Conservation (phyloP, 2,797 vertebrate genomes). For the Diglossa cyanea region DNA sequence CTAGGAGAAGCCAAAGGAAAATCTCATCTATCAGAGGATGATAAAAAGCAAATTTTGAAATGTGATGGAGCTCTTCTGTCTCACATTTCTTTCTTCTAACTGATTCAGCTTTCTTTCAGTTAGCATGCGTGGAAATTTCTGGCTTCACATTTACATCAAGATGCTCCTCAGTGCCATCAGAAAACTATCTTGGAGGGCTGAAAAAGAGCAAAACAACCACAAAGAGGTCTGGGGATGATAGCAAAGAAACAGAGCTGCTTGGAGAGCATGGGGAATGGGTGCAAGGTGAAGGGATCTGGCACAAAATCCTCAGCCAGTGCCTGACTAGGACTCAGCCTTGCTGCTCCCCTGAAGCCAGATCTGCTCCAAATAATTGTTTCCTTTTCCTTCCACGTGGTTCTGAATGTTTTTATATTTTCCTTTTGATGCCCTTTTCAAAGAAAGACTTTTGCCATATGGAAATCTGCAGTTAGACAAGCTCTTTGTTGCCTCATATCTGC, state of each 20-base stretch:
- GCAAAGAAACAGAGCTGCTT: not conserved
- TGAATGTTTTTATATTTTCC: not conserved
- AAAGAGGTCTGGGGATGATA: not conserved
- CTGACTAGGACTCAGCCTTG: not conserved
- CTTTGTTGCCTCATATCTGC: not conserved
- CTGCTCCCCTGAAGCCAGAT: not conserved
- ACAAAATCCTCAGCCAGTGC: not conserved
- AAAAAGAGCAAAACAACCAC: not conserved
- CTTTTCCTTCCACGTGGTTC: not conserved
- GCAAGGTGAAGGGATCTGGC: not conserved
- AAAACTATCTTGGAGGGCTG: not conserved
- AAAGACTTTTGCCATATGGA: not conserved
- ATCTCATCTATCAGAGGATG: not conserved
- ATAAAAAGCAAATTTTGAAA: not conserved
- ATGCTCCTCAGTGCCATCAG: not conserved
- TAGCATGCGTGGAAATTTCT: not conserved
- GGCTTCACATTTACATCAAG: not conserved
- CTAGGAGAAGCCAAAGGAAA: not conserved
- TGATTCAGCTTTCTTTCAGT: not conserved
- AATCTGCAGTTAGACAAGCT: not conserved
- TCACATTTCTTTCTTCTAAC: not conserved
- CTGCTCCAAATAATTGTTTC: not conserved
- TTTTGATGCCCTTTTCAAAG: slow-evolving; percentile 46
- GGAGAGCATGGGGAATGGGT: not conserved
- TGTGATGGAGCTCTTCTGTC: not conserved